Evolutionary conservation across 2,797 vertebrate species (phyloP).

Genomic region (Syndactyla subalaris): DNA sequence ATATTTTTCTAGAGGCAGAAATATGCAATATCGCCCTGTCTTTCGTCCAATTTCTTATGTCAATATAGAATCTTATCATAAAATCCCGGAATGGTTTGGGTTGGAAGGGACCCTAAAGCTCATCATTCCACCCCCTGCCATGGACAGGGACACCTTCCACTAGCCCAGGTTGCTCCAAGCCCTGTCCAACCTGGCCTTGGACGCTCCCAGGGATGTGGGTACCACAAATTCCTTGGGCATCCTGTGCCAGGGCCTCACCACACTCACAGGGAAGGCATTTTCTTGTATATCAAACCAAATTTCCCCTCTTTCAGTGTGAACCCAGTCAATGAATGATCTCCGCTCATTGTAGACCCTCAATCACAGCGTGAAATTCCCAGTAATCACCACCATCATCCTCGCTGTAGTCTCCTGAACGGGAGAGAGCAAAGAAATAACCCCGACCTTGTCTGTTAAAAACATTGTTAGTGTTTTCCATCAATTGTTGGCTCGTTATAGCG

Average conservation of each 20-base stretch:
- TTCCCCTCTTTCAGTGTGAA: neutral
- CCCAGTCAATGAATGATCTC: neutral
- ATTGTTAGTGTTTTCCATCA: neutral
- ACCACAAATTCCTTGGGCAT: neutral
- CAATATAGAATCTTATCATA: neutral
- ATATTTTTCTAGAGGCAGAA: neutral
- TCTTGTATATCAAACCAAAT: neutral
- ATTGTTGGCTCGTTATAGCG: neutral
- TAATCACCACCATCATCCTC: neutral
- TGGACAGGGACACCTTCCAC: neutral
- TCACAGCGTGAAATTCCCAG: conserved; percentile 22
- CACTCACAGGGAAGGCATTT: neutral
- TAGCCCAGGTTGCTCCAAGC: fast-evolving
- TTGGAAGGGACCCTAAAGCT: neutral
- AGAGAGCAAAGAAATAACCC: neutral
- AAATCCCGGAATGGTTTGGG: neutral
- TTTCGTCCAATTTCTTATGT: neutral
- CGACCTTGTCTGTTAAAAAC: neutral
- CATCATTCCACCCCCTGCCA: neutral
- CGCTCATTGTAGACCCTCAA: conserved; percentile 41
- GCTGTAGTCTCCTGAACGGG: neutral
- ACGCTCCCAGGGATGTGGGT: neutral
- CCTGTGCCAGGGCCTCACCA: neutral
- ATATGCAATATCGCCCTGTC: too few relatives aligned
- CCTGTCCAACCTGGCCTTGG: fast-evolving